Evolutionary conservation across 2,888 invertebrate genomes (phyloP).

Genomic region (Idaea straminata): DNA sequence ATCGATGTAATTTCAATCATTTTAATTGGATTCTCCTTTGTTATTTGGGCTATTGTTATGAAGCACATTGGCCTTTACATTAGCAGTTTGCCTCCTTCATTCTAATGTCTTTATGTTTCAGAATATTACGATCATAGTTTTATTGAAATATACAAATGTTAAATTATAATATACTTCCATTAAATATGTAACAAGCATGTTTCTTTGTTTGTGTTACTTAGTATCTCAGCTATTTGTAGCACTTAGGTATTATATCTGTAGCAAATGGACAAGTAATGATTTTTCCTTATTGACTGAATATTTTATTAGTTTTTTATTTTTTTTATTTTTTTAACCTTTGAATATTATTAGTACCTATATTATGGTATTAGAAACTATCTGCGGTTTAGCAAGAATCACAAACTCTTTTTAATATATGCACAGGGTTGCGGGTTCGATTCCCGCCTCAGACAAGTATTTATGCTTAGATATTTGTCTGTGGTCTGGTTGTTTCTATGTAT

Average conservation of each 20-base stretch:
- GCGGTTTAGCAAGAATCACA: background rate
- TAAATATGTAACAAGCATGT: too few relatives aligned
- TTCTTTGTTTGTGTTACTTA: too few relatives aligned
- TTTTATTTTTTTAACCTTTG: too few relatives aligned
- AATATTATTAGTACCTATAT: background rate
- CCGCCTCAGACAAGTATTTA: too few relatives aligned
- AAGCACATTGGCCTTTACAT: conserved; percentile 46
- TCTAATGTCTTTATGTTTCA: background rate
- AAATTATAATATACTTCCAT: background rate
- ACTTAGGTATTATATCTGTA: too few relatives aligned
- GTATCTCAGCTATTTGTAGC: too few relatives aligned
- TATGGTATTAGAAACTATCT: background rate
- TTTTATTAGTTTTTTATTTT: too few relatives aligned
- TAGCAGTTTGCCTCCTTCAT: conserved; percentile 32
- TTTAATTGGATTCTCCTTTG: conserved; percentile 39
- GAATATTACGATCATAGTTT: background rate
- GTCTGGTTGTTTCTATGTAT: too few relatives aligned
- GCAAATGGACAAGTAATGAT: background rate
- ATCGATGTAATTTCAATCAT: conserved; percentile 29
- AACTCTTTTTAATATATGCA: too few relatives aligned
- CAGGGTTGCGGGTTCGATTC: too few relatives aligned
- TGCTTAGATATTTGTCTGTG: too few relatives aligned
- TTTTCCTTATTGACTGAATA: background rate
- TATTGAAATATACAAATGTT: background rate
- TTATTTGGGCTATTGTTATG: conserved; percentile 47